Percentiles rank a stretch among this genome's conserved stretches.
Evolutionary conservation across 2,797 vertebrate genomes (phyloP).

Genomic region (Phalanger gymnotis): DNA sequence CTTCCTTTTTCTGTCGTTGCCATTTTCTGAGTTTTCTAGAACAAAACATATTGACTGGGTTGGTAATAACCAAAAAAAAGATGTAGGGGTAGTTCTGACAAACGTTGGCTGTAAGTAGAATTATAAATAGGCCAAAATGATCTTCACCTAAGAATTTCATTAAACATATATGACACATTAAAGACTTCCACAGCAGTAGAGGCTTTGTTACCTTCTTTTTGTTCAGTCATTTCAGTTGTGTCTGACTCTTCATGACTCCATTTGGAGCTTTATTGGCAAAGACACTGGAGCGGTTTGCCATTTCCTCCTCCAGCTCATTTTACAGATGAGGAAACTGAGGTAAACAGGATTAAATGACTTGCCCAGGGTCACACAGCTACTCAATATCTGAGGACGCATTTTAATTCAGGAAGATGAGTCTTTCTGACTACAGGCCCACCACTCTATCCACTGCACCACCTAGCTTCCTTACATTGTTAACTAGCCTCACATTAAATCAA

Average conservation of each 20-base stretch:
- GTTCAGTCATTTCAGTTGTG: neutral
- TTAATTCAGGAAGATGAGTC: neutral
- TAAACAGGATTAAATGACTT: neutral
- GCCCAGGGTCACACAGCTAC: neutral
- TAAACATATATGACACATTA: neutral
- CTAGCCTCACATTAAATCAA: neutral
- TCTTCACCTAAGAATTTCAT: neutral
- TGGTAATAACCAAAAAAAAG: neutral
- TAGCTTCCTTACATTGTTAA: neutral
- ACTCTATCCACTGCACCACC: neutral
- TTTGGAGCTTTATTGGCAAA: neutral
- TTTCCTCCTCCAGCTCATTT: neutral
- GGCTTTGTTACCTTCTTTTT: neutral
- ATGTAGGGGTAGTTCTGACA: neutral
- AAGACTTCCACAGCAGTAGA: neutral
- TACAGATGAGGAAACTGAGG: neutral
- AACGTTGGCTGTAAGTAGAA: neutral
- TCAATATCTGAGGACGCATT: neutral
- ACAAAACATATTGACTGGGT: neutral
- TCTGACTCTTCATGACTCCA: neutral
- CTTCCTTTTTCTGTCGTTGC: neutral
- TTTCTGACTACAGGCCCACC: neutral
- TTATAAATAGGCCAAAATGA: neutral
- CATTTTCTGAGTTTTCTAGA: neutral
- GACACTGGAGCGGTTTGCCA: neutral